Evolutionary conservation across 2,888 invertebrate species (phyloP), one percentile per base, ranked within the genome.

Genomic region (Patella ulyssiponensis): DNA sequence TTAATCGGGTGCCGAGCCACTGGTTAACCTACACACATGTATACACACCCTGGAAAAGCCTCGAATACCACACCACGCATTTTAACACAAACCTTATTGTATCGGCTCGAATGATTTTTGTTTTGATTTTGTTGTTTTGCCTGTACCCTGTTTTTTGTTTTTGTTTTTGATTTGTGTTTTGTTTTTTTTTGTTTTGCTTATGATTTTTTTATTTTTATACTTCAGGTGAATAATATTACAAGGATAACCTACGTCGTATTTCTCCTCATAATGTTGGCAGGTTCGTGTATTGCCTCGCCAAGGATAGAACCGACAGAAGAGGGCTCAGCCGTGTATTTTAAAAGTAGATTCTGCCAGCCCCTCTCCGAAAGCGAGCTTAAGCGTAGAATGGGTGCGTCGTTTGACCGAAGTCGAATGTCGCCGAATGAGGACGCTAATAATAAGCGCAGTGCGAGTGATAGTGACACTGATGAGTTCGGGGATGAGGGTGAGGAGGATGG

Each of bases 391-490:
- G 87, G 88, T 4, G 69, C 81, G n/a, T 83, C 81, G 11, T 86
- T 82, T 74, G 88, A 88, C 76, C 77, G 79, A 17, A 81, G 73
- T n/a, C 82, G 81, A 52, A 88, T 88, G 88, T 83, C 85, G n/a
- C 71, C 80, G 53, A 83, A 86, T 69, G 79, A 82, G 73, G 82
- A 76, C 51, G 71, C 77, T 14, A 77, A 79, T 12, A 44, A 44
- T 44, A 86, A 88, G 78, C 79, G 85, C 44, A 81, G 79, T 77
- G 74, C 74, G 53, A 72, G 76, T 56, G 69, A 74, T 20, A 77
- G 79, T 69, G 77, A 76, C 64, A 71, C 74, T 9, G 79, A 81
- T 53, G 81, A 81, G 54, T 78, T 80, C 2, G 73, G 77, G 5
- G 53, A 23, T 44, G 76, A 81, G 70, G 77, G 77, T 71, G 75